Percentiles rank a stretch among this genome's conserved stretches.
Conservation (phyloP, 2,888 invertebrate species). For the Stramonita haemastoma region DNA sequence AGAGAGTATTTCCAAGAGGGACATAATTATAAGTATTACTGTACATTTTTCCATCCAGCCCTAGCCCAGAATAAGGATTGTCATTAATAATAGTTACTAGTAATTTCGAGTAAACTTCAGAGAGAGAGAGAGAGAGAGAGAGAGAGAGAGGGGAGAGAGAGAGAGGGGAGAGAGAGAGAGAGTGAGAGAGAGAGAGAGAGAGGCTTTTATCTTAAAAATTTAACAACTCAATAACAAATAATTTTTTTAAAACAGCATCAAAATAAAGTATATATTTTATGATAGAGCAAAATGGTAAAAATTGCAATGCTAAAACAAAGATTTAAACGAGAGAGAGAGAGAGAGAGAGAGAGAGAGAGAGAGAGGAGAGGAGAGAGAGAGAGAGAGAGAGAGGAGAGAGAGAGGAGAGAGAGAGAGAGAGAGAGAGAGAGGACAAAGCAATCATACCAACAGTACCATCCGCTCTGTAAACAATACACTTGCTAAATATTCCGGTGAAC, state of each 20-base stretch:
- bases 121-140: not conserved
- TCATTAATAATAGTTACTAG: too few relatives aligned
- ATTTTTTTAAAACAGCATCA: too few relatives aligned
- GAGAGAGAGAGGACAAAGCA: not conserved
- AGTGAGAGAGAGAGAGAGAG: not conserved
- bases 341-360: constrained; percentile 1
- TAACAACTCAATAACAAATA: too few relatives aligned
- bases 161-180: not conserved
- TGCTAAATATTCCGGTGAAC: too few relatives aligned
- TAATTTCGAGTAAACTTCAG: not conserved
- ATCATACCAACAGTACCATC: too few relatives aligned
- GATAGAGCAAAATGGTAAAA: not conserved
- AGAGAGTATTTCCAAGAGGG: too few relatives aligned
- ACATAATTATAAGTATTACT: too few relatives aligned
- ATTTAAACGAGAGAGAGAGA: not conserved
- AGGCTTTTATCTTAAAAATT: not conserved
- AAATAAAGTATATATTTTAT: too few relatives aligned
- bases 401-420: not conserved
- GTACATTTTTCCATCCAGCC: too few relatives aligned
- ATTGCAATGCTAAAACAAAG: not conserved
- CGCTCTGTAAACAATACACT: too few relatives aligned
- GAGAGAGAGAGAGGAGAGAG: not conserved
- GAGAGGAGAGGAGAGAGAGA: not conserved
- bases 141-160: not conserved
- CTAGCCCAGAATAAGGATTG: too few relatives aligned